A percentile compares a stretch with the other conserved stretches of the same genome.
Conservation (phyloP, 2,113 vertebrate genomes). For the Erinaceus europaeus region DNA sequence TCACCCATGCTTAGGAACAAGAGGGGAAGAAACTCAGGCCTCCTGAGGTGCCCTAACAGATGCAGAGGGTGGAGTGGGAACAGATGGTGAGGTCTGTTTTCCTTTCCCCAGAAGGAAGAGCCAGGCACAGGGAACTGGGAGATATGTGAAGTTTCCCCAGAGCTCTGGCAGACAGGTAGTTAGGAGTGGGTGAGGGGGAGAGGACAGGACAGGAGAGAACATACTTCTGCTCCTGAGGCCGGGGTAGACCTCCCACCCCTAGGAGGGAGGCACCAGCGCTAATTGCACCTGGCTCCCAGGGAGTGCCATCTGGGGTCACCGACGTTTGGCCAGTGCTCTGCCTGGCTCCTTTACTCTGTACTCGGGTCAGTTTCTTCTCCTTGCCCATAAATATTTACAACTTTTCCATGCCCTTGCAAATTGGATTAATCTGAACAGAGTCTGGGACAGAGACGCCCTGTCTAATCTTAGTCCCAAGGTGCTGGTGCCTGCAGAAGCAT, state of each 20-base stretch:
- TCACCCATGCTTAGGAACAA: not conserved
- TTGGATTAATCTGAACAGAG: constrained; percentile 75
- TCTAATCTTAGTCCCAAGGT: constrained; percentile 64
- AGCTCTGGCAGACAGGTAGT: not conserved
- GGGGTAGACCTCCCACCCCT: not conserved
- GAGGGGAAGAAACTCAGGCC: not conserved
- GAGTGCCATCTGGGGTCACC: constrained; percentile 63
- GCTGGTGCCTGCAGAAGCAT: constrained; percentile 7
- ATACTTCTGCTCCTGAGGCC: not conserved
- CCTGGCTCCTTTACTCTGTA: constrained; percentile 60
- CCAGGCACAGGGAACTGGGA: not conserved
- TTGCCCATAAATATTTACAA: constrained; percentile 75
- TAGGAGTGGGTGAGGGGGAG: not conserved
- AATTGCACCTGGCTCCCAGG: constrained; percentile 49
- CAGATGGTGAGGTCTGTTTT: rapidly evolving
- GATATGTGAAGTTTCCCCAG: not conserved
- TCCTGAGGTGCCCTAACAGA: not conserved
- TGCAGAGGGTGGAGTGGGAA: not conserved
- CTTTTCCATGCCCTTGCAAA: constrained; percentile 72
- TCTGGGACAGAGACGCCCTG: constrained; percentile 61
- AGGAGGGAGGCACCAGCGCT: not conserved
- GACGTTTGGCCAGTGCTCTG: constrained; percentile 48
- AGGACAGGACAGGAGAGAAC: not conserved
- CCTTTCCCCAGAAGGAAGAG: not conserved
- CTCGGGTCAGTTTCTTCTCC: constrained; percentile 56